Base-by-base conservation (phyloP, 2,888 invertebrate species). In the Cistogaster globosa region DNA sequence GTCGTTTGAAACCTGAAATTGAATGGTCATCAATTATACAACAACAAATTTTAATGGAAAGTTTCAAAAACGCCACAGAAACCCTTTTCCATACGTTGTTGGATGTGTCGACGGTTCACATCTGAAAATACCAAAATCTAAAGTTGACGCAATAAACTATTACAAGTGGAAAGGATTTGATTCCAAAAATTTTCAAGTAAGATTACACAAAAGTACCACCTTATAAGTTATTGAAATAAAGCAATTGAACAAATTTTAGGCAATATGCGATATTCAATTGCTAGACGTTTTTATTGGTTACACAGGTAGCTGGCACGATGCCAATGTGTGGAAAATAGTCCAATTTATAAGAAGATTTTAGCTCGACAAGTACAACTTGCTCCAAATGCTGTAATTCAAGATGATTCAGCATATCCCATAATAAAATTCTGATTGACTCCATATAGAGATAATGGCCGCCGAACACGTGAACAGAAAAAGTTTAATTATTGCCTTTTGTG, bases 321-420 rank as follows among this genome's bases (percentile, higher is more conserved):
- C 71, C 1, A 55, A 69, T 48, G 58, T 83, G 0, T 83, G 76
- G 68, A 60, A 45, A 79, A 68, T 45, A 67, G 63, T 38, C 74
- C 74, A 12, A 67, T 78, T 16, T 65, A 63, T 18, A 74, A 69
- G 38, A 14, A 26, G 9, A 63, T 83, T 62, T 32, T 36, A n/a
- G 0, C 18, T 9, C 45, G 38, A 38, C 12, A 71, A 57, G 14
- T 71, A 7, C 26, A 36, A 67, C 65, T 72, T 7, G 55, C 77
- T n/a, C 57, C 18, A 11, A 63, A 65, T 48, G 38, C 53, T 18
- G 9, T 77, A 68, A 32, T 71, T 48, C 45, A 74, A 38, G 68
- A 51, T 9, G 78, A 83, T 57, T 83, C 83, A 20, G 77, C 77
- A 22, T 83, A 83, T 68, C 74, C 78, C 2, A 55, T 84, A 14